phyloP scores from a whole-genome alignment of 1,140 invertebrate species.

The Pachyrhynchus sulphureomaculatus region DNA sequence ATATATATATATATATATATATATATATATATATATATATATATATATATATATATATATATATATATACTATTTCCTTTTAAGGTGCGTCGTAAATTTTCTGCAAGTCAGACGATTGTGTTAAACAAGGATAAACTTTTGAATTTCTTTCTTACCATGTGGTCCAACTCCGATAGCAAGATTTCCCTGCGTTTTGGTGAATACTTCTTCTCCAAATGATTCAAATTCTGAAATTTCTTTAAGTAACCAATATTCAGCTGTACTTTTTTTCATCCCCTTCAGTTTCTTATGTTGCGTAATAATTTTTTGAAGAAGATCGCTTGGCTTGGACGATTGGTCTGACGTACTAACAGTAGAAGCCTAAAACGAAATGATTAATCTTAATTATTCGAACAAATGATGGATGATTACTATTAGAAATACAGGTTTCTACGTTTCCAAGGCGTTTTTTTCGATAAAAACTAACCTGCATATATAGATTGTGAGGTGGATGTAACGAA shows the following conservation, averaged over 20 bases:
- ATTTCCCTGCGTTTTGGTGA: conserved; percentile 61
- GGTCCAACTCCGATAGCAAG: conserved; percentile 70
- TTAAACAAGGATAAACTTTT: too few species aligned
- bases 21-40: too few species aligned
- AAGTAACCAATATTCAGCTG: conserved; percentile 78
- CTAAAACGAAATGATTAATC: conserved; percentile 13
- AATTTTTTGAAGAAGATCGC: conserved; percentile 63
- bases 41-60: too few species aligned
- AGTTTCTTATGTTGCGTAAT: conserved; percentile 63
- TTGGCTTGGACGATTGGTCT: conserved; percentile 59
- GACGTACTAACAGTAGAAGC: conserved; percentile 37
- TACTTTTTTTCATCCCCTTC: conserved; percentile 58
- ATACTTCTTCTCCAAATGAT: conserved; percentile 81
- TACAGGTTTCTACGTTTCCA: too few species aligned
- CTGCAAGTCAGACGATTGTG: too few species aligned
- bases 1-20: too few species aligned
- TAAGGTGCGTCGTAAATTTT: too few species aligned
- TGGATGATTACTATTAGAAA: too few species aligned
- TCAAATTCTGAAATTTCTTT: conserved; percentile 76
- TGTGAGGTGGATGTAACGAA: conserved; percentile 57
- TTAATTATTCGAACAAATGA: too few species aligned
- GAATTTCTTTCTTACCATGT: conserved; percentile 64
- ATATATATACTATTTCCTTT: too few species aligned
- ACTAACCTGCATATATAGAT: conserved; percentile 61
- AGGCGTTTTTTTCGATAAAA: too few species aligned